These are phyloP conservation scores for Oxystoma pomonae DNA, from an alignment of 2,888 invertebrate genomes.

Conservation along the genomic window DNA sequence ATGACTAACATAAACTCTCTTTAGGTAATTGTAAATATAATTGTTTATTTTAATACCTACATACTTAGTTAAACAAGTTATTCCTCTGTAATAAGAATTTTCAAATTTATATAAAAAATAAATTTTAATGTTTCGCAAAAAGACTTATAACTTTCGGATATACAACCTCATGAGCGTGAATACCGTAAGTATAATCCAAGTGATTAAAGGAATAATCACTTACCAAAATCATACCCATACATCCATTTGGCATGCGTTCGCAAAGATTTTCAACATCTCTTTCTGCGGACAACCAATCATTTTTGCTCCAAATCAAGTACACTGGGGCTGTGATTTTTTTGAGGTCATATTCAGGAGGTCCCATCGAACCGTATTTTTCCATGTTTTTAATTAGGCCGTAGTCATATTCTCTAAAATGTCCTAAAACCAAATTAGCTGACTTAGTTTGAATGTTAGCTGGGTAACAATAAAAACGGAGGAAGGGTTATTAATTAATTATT, in stretches of 20 bases:
- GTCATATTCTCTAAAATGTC: slow-evolving; percentile 52
- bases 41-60: no score
- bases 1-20: no score
- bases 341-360: slow-evolving; percentile 48
- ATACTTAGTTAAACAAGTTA: no score
- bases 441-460: no score
- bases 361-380: slow-evolving; percentile 36
- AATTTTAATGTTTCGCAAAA: slow-evolving; percentile 19
- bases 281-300: slow-evolving; percentile 51
- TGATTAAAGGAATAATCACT: slow-evolving; percentile 40
- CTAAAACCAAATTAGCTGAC: no score
- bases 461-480: no score
- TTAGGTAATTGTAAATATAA: no score
- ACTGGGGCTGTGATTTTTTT: slow-evolving; percentile 45
- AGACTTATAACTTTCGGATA: slow-evolving; percentile 36
- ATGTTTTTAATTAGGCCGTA: slow-evolving; percentile 45
- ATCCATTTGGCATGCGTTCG: slow-evolving; percentile 37
- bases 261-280: slow-evolving; percentile 29
- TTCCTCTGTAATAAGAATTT: no score
- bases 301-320: slow-evolving; percentile 48
- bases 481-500: no score
- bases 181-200: slow-evolving; percentile 40
- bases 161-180: slow-evolving; percentile 35
- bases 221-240: slow-evolving; percentile 33
- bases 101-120: no score